These are phyloP conservation scores for Labia minor DNA, from an alignment of 2,888 invertebrate genomes.

Conservation along the genomic window DNA sequence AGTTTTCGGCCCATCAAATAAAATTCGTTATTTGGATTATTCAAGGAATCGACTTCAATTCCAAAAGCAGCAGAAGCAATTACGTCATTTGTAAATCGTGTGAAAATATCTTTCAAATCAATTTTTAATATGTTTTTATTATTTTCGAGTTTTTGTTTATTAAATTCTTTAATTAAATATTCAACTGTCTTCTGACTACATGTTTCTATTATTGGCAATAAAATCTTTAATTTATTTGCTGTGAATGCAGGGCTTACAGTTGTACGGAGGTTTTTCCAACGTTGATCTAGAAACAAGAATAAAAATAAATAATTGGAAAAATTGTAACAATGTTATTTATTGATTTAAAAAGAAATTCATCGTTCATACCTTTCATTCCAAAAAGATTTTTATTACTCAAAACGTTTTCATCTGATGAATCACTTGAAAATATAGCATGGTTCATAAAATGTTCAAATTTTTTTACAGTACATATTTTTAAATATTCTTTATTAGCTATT, in stretches of 20 bases:
- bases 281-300: no score
- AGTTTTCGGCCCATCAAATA: constrained; percentile 33
- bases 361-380: constrained; percentile 20
- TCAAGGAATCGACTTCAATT: constrained; percentile 43
- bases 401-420: constrained; percentile 8
- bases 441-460: constrained; percentile 19
- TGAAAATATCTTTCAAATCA: constrained; percentile 40
- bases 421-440: not conserved
- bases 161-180: constrained; percentile 15
- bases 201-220: no score
- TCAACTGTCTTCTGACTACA: no score
- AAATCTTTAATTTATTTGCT: no score
- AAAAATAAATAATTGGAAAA: no score
- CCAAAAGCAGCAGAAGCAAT: constrained; percentile 49
- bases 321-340: no score
- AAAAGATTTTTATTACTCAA: constrained; percentile 15
- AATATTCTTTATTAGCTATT: constrained; percentile 15
- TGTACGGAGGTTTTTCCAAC: no score
- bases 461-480: constrained; percentile 18
- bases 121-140: constrained; percentile 26
- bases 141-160: no score
- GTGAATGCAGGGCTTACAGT: no score
- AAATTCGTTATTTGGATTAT: constrained; percentile 44
- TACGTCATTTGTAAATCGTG: constrained; percentile 47
- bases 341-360: no score